Percentiles rank a stretch among this genome's conserved stretches.
phyloP scores from a whole-genome alignment of 2,888 invertebrate genomes.

The Amblyjoppa fuscipennis region DNA sequence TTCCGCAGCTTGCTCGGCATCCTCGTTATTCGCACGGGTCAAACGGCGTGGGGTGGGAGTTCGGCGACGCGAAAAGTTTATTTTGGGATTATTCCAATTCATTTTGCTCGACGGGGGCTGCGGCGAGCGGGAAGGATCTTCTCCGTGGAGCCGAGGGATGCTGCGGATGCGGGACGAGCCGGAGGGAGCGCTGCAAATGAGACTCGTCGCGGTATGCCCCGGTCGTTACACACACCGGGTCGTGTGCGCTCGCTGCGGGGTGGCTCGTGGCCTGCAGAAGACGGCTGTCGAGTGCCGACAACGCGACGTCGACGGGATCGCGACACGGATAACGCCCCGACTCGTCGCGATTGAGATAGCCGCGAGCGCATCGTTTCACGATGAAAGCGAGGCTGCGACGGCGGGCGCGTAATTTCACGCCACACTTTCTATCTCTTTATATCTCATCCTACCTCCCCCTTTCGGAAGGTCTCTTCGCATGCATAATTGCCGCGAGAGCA shows the following conservation, averaged over 20 bases:
- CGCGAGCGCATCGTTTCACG: slow-evolving; percentile 67
- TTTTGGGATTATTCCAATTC: slow-evolving; percentile 66
- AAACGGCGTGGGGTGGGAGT: slow-evolving; percentile 6
- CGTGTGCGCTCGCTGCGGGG: slow-evolving; percentile 50
- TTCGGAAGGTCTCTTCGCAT: slow-evolving; percentile 46
- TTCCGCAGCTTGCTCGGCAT: slow-evolving; percentile 43
- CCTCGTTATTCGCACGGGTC: slow-evolving; percentile 49
- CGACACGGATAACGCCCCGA: slow-evolving; percentile 48
- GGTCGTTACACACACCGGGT: slow-evolving; percentile 52
- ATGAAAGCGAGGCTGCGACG: slow-evolving; percentile 62
- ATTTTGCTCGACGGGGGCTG: slow-evolving; percentile 47
- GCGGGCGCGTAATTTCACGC: slow-evolving; percentile 70
- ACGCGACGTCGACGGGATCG: slow-evolving; percentile 54
- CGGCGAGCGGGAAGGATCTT: slow-evolving; percentile 75
- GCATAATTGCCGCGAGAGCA: slow-evolving; percentile 64
- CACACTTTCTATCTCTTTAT: slow-evolving; percentile 51
- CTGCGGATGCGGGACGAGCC: slow-evolving; percentile 70
- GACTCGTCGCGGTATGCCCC: slow-evolving; percentile 64
- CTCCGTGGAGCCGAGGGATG: background rate
- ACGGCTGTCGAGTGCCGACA: slow-evolving; percentile 60
- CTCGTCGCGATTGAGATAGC: slow-evolving; percentile 67
- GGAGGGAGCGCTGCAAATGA: slow-evolving; percentile 62
- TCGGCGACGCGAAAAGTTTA: slow-evolving; percentile 44
- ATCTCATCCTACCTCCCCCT: background rate
- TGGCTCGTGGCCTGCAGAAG: slow-evolving; percentile 56